Evolutionary conservation across 1,140 invertebrate genomes (phyloP), one percentile per base, ranked within the genome.

Genomic region (Samia ricini): DNA sequence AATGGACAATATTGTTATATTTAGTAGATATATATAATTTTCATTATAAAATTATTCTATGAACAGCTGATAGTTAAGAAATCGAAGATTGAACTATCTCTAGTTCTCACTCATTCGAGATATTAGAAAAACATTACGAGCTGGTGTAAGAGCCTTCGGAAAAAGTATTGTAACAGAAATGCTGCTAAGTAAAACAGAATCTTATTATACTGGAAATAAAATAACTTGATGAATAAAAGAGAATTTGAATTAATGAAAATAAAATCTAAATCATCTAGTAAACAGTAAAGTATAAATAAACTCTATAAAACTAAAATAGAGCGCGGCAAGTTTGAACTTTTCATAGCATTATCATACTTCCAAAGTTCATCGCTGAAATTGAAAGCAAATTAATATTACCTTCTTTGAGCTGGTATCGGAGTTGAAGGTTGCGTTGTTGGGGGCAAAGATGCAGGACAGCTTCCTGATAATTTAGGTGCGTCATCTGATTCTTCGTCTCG

Each of bases 371-470:
- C 1, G 1, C 26, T n/a, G n/a, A n/a, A n/a, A n/a, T n/a, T n/a
- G n/a, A n/a, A n/a, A n/a, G n/a, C n/a, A n/a, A n/a, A 23, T 29
- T 24, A 29, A 15, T 19, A 2, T 55, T 85, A 89, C 87, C 87
- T 89, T 78, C 87, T 76, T 62, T 89, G 87, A 56, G 87, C 85
- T 12, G 87, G 87, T 29, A 88, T 73, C 5, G 87, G 87, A 26
- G 83, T 79, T 8, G 87, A 82, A 1, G 83, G 50, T 29, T 88
- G 85, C 1, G 79, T 72, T 4, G 73, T 68, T 15, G 87, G 85
- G 22, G 85, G 87, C 18, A 89, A 62, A 7, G 87, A 88, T 19
- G 84, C 85, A 58, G 87, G 87, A 52, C 83, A 86, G 60, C 87
- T 89, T 15, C 83, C 87, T 29, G 87, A 89, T 15, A 89, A 56